phyloP scores from a whole-genome alignment of 2,888 invertebrate genomes.

The Scaptomyza parva region DNA sequence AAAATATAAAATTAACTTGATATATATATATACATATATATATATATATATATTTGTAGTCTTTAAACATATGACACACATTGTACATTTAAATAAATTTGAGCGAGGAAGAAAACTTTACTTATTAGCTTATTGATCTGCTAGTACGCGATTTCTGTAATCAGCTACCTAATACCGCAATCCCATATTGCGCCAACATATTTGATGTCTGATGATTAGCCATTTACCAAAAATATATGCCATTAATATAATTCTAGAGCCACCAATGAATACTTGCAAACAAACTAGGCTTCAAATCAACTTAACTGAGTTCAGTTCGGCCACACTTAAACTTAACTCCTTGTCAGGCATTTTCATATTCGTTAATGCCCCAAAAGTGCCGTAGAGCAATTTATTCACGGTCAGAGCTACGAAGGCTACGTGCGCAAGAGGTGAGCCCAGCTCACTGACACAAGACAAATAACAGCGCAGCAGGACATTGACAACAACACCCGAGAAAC shows the following conservation, averaged over 20 bases:
- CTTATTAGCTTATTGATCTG: neutral
- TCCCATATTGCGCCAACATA: conserved; percentile 29
- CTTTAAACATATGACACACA: too few species aligned
- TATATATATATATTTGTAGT: neutral
- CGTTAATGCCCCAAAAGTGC: conserved; percentile 83
- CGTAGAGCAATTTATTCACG: conserved; percentile 82
- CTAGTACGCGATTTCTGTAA: neutral
- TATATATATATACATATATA: neutral
- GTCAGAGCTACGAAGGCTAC: conserved; percentile 22
- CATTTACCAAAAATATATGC: conserved; percentile 79
- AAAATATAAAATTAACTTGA: neutral
- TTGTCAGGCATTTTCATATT: conserved; percentile 82
- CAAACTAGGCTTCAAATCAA: conserved; percentile 17
- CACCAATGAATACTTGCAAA: conserved; percentile 14
- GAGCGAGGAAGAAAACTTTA: neutral
- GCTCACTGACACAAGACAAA: conserved; percentile 78
- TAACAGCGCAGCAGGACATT: conserved; percentile 84
- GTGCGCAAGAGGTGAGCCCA: conserved; percentile 22
- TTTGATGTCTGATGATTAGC: conserved; percentile 72
- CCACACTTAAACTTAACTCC: conserved; percentile 44
- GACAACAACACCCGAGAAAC: conserved; percentile 79
- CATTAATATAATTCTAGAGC: conserved; percentile 75
- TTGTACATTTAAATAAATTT: too few species aligned
- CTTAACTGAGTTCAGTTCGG: conserved; percentile 7
- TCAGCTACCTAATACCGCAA: conserved; percentile 1